A percentile compares a stretch with the other conserved stretches of the same genome.
These are phyloP conservation scores for Tetranychus truncatus DNA, from an alignment of 2,888 invertebrate species.

Conservation along the genomic window DNA sequence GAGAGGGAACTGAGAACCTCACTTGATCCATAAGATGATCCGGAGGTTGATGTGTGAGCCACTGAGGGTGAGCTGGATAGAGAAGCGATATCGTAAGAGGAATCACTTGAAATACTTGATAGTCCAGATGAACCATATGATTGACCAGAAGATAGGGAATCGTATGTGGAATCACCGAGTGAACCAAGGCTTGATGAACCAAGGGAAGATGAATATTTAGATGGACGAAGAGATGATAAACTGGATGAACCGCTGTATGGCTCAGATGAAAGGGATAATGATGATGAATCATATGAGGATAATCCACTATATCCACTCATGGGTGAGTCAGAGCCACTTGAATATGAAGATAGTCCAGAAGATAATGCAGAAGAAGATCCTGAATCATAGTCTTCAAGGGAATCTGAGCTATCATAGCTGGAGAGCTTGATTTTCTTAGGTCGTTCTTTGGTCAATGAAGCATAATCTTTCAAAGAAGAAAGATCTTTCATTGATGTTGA, in stretches of 20 bases:
- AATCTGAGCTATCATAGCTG: not conserved
- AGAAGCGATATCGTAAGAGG: not conserved
- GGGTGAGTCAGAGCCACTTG: not conserved
- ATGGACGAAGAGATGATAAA: no score
- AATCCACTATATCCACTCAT: not conserved
- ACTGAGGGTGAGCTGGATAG: not conserved
- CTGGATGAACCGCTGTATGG: not conserved
- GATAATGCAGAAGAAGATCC: not conserved
- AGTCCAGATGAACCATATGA: not conserved
- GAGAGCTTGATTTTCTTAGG: not conserved
- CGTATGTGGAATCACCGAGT: not conserved
- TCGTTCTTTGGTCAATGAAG: not conserved
- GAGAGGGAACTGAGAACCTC: not conserved
- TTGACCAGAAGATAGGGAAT: not conserved
- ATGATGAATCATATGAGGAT: not conserved
- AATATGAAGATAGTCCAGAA: constrained; percentile 5
- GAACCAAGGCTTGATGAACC: not conserved
- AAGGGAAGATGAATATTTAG: not conserved
- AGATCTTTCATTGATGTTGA: not conserved
- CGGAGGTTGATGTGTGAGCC: not conserved
- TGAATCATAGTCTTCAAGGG: not conserved
- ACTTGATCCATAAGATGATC: constrained; percentile 1
- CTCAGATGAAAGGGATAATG: not conserved
- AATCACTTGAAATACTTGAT: not conserved
- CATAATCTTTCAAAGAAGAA: not conserved